These are phyloP conservation scores for Tragelaphus imberbis DNA, from an alignment of 2,113 vertebrate genomes.

Conservation along the genomic window DNA sequence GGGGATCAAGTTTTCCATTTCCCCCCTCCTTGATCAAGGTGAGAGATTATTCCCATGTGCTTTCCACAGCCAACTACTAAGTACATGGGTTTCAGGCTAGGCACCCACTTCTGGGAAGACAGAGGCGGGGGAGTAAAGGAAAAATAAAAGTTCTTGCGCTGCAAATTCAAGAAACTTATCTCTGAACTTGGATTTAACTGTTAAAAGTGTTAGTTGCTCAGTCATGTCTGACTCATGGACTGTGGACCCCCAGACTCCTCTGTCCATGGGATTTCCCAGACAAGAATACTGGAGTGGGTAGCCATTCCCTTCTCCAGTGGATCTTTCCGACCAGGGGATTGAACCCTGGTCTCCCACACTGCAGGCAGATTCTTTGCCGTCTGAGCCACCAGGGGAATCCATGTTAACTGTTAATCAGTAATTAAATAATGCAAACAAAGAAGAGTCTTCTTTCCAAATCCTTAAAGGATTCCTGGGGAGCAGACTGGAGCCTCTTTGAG, in stretches of 20 bases:
- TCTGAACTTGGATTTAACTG: not conserved
- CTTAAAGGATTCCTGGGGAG: not conserved
- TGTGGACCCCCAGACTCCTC: not conserved
- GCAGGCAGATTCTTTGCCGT: not conserved
- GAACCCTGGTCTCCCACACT: not conserved
- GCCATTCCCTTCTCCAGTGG: not conserved
- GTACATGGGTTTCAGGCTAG: not conserved
- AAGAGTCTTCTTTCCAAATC: not conserved
- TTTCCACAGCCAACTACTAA: not conserved
- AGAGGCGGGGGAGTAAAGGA: not conserved
- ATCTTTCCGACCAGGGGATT: not conserved
- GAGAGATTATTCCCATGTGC: not conserved
- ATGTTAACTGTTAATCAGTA: not conserved
- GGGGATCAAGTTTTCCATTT: slow-evolving; percentile 53
- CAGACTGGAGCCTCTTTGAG: not conserved
- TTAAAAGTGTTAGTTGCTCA: not conserved
- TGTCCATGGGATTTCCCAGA: not conserved
- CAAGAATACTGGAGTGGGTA: not conserved
- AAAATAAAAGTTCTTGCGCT: not conserved
- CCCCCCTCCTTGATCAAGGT: slow-evolving; percentile 19
- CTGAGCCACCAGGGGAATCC: not conserved
- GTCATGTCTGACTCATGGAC: not conserved
- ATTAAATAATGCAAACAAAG: slow-evolving; percentile 13
- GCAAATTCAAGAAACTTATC: slow-evolving; percentile 4
- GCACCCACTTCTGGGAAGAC: slow-evolving; percentile 10